Base-by-base conservation (phyloP, 2,888 invertebrate species). In the Tortrix viridana region DNA sequence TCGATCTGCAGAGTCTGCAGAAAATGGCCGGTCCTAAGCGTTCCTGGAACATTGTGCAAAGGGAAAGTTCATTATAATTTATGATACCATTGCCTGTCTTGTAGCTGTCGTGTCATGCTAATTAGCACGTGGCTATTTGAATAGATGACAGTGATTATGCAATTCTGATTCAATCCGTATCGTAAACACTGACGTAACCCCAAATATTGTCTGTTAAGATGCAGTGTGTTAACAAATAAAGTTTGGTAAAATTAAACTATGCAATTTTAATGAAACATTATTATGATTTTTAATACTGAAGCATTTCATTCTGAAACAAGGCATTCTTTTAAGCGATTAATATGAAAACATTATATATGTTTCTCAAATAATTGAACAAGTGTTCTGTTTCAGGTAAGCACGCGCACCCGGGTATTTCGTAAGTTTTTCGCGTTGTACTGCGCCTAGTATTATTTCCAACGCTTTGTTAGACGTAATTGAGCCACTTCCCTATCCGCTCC, bases 401-500 rank as follows among this genome's bases (percentile, higher is more conserved):
- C 46, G 52, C 52, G 52, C n/a, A 16, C 3, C 32, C 9, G 12
- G 32, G 49, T 32, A 18, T 49, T 49, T 16, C 52, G 70, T 69
- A 70, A 73, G 71, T 73, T 69, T 67, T 73, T 65, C 12, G 63
- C 67, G 75, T 73, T 72, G 72, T 74, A 79, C 81, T 79, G 68
- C 68, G 62, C 38, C 66, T 65, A 65, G 65, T 71, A 68, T 71
- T 69, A 78, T 78, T 79, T 77, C 71, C 77, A 76, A 69, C 73
- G 73, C 69, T 71, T 68, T 68, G 66, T 75, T 70, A 70, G 69
- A 73, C 74, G 73, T 77, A 81, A 80, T 82, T 81, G 78, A 71
- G 76, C 74, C 79, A 80, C 78, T 82, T 76, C 74, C 74, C 76
- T 74, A 81, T 81, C 82, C 77, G 74, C 76, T 78, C 77, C 75